phyloP scores from a whole-genome alignment of 2,888 invertebrate genomes.

The Cheilosia scutellata region DNA sequence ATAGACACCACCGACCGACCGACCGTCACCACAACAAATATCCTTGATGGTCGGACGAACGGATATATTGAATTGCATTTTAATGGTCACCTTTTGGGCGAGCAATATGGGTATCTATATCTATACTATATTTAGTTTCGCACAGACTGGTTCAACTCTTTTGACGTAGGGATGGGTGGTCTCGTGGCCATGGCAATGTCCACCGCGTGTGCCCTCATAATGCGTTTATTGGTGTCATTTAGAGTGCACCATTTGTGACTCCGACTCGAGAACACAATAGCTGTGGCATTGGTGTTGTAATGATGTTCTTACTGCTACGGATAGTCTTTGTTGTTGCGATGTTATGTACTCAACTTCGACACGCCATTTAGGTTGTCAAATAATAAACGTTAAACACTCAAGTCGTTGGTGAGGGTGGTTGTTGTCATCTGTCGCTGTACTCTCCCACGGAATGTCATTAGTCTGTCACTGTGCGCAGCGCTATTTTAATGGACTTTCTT shows the following conservation, averaged over 20 bases:
- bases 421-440: conserved; percentile 52
- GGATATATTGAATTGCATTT: conserved; percentile 59
- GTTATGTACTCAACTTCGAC: conserved; percentile 42
- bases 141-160: conserved; percentile 9
- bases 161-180: background rate
- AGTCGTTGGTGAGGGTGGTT: conserved; percentile 47
- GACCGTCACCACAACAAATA: conserved; percentile 64
- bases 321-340: conserved; percentile 36
- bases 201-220: conserved; percentile 65
- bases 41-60: conserved; percentile 20
- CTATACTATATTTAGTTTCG: conserved; percentile 2
- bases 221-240: conserved; percentile 62
- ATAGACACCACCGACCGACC: conserved; percentile 37
- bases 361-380: conserved; percentile 63
- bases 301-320: conserved; percentile 29
- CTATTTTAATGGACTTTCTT: conserved; percentile 58
- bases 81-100: conserved; percentile 60
- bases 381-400: conserved; percentile 47
- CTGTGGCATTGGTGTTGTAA: conserved; percentile 43
- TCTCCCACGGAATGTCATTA: conserved; percentile 73
- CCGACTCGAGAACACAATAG: conserved; percentile 25
- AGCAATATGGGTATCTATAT: background rate
- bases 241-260: conserved; percentile 34
- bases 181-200: background rate
- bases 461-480: conserved; percentile 22